These are phyloP conservation scores for Puma concolor DNA, from an alignment of 2,113 vertebrate species.

Conservation along the genomic window DNA sequence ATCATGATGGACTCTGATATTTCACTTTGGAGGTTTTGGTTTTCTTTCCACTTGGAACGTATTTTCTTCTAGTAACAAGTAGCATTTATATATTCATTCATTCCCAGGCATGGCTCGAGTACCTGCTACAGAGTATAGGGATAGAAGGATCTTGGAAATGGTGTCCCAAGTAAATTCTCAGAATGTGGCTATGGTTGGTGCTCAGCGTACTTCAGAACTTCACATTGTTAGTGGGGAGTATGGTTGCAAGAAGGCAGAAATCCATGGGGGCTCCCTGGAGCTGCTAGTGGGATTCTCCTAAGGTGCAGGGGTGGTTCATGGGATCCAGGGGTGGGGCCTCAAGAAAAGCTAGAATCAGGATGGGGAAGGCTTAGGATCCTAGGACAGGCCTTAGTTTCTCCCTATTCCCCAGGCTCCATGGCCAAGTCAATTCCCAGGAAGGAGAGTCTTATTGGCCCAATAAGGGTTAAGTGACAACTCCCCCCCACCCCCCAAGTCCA, in stretches of 20 bases:
- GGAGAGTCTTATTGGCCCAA: neutral
- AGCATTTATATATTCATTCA: neutral
- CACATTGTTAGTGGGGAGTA: neutral
- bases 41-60: neutral
- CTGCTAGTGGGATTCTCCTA: neutral
- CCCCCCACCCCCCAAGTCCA: neutral
- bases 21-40: neutral
- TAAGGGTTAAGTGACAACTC: neutral
- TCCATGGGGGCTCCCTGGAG: neutral
- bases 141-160: neutral
- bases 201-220: neutral
- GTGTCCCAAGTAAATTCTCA: neutral
- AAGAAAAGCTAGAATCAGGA: neutral
- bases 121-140: neutral
- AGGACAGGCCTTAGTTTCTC: neutral
- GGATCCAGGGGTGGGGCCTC: neutral
- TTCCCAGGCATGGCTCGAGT: neutral
- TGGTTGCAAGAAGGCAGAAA: neutral
- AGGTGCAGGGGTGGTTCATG: neutral
- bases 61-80: neutral
- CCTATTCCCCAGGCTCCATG: neutral
- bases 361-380: neutral
- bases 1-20: neutral
- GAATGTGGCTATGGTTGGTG: neutral
- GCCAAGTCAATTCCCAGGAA: neutral